phyloP scores from a whole-genome alignment of 1,140 invertebrate genomes.

The Brachionus rotundiformis region DNA sequence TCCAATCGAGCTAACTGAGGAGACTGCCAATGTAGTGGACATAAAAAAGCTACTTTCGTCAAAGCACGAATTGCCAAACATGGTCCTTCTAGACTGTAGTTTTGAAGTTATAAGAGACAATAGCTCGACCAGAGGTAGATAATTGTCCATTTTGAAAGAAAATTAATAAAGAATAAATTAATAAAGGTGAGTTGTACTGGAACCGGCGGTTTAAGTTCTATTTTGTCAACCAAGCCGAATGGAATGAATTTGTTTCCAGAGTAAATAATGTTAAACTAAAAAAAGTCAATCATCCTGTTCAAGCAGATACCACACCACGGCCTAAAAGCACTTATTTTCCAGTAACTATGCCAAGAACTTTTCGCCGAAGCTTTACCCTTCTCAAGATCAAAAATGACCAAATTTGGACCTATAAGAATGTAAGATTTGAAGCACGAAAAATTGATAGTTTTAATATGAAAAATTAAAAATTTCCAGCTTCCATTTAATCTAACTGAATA shows the following conservation, averaged over 20 bases:
- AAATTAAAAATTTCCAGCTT: not conserved
- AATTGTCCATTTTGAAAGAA: not conserved
- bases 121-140: not conserved
- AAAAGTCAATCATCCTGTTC: constrained; percentile 24
- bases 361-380: constrained; percentile 30
- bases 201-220: constrained; percentile 11
- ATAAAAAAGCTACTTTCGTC: constrained; percentile 14
- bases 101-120: constrained; percentile 22
- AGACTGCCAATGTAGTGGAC: not conserved
- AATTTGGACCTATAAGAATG: constrained; percentile 47
- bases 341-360: constrained; percentile 34
- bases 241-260: not conserved
- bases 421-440: not conserved
- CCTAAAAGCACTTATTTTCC: constrained; percentile 35
- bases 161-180: constrained; percentile 26
- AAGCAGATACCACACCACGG: not conserved
- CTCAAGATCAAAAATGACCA: constrained; percentile 42
- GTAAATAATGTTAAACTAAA: not conserved
- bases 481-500: constrained; percentile 46
- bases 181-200: constrained; percentile 12
- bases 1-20: constrained; percentile 27
- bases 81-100: not conserved
- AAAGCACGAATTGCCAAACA: not conserved
- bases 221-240: constrained; percentile 18
- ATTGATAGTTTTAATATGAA: too few relatives aligned